Evolutionary conservation across 2,113 vertebrate species (phyloP), one percentile per base, ranked within the genome.

Genomic region (Ameiurus melas): DNA sequence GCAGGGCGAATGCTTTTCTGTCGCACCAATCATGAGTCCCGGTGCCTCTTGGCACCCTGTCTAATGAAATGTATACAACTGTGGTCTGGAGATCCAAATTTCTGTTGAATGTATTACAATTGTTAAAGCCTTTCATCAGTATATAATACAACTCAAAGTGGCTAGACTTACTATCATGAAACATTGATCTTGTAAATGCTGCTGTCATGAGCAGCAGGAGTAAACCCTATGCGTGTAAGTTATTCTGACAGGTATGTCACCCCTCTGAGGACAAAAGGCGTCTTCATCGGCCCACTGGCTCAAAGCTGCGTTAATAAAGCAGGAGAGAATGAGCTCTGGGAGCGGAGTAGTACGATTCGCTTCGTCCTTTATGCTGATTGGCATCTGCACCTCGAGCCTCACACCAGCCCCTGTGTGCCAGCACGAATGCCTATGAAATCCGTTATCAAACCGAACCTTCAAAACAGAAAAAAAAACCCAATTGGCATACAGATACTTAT

Each of bases 181-280:
- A 43, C 58, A 83, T 62, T 19, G 33, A 62, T 60, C 30, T 30
- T 82, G 9, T 83, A 62, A 62, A 62, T 53, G 36, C 57, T 43
- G 57, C 20, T 43, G 80, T 83, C 2, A 5, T 55, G 12, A 36
- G 73, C 71, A 80, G 85, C 47, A 53, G 55, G 51, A 75, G 79
- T 85, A 78, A 84, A 77, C 64, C 36, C 30, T 27, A 53, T 58
- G 78, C 64, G 68, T 71, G 71, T 85, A 84, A 86, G 81, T 81
- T 68, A 66, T 70, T 75, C 22, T 77, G 78, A 57, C 78, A 77
- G 83, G 14, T 83, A 75, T 53, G 73, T 70, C 53, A 57, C 57
- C 81, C 47, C 84, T 86, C 36, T 53, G 68, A 79, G 84, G 39
- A 82, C 58, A 87, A 27, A 80, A 36, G 68, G 13, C 79, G 66